Base-by-base conservation (phyloP, 2,888 invertebrate species). In the Xylocampa areola region DNA sequence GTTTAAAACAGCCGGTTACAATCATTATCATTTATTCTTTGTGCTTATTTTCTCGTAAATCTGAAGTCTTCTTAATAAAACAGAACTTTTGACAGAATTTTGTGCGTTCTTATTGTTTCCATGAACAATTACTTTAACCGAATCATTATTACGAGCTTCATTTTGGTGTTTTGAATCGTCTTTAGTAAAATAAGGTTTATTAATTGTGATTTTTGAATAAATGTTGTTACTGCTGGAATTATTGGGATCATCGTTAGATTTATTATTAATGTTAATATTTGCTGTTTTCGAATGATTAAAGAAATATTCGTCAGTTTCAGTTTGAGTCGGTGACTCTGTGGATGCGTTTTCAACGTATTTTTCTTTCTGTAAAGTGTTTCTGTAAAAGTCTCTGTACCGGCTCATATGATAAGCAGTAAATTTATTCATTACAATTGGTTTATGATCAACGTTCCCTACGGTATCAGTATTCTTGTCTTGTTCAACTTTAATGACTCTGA, bases 41-140 rank as follows among this genome's bases (percentile, higher is more conserved):
- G 27, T 41, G 19, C 36, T 29, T 0, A 61, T 30, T 4, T 39
- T 47, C 13, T 64, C 53, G 6, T 54, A 68, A 2, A 64, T 23
- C 3, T 39, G 19, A 0, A 64, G 37, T 7, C 62, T 47, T 1
- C 62, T 25, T 2, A 43, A 17, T 0, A 64, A 21, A 0, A 48
- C n/a, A 0, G 29, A 1, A n/a, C 6, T 47, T 4, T 14, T 25
- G 3, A 61, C 19, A 2, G 11, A n/a, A 10, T 4, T 8, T 5
- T 6, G 14, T 6, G n/a, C 25, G 4, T 10, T 1, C 0, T 2
- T 3, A 8, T 10, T 13, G 4, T 7, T 29, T 8, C 27, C 33
- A 7, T 45, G 23, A 0, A 33, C 2, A 3, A 23, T 13, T 19
- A 10, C 3, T 33, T 14, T 33, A 33, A 2, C n/a, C 2, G 23